phyloP scores from a whole-genome alignment of 1,140 invertebrate species.

The Cephus cinctus region DNA sequence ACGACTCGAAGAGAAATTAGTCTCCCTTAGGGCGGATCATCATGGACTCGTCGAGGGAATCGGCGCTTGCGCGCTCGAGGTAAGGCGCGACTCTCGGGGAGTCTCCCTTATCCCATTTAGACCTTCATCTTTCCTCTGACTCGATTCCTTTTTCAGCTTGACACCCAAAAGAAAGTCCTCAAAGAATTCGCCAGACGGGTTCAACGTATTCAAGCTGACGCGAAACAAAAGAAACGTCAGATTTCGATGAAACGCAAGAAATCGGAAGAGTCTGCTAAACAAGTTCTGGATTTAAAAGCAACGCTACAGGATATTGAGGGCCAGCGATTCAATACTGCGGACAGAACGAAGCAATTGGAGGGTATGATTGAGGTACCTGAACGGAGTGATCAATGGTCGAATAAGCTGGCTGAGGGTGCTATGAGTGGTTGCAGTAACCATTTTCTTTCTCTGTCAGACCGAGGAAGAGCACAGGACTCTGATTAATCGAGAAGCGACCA shows the following conservation, averaged over 20 bases:
- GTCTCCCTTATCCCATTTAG: neutral
- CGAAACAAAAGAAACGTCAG: slow-evolving; percentile 31
- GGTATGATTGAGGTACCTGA: slow-evolving; percentile 47
- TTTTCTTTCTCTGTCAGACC: slow-evolving; percentile 28
- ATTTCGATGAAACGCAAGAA: slow-evolving; percentile 35
- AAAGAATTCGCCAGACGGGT: slow-evolving; percentile 25
- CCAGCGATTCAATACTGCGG: slow-evolving; percentile 39
- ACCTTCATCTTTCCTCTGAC: neutral
- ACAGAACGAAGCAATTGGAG: slow-evolving; percentile 44
- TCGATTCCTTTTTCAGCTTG: slow-evolving; percentile 21
- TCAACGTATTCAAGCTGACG: slow-evolving; percentile 26
- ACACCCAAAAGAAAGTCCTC: slow-evolving; percentile 29
- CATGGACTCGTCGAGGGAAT: slow-evolving; percentile 22
- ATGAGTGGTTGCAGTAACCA: slow-evolving; percentile 5
- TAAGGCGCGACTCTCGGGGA: slow-evolving; percentile 10
- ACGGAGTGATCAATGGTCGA: slow-evolving; percentile 1
- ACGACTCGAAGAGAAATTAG: slow-evolving; percentile 32
- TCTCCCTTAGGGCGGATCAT: slow-evolving; percentile 27
- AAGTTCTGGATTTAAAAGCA: slow-evolving; percentile 35
- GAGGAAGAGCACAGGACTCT: slow-evolving; percentile 39
- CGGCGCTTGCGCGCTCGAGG: slow-evolving; percentile 22
- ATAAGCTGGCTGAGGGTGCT: no score
- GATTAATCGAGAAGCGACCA: slow-evolving; percentile 30
- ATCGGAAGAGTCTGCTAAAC: slow-evolving; percentile 27
- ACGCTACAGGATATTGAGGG: slow-evolving; percentile 33